phyloP scores from a whole-genome alignment of 1,140 invertebrate genomes.

The Listronotus oregonensis region DNA sequence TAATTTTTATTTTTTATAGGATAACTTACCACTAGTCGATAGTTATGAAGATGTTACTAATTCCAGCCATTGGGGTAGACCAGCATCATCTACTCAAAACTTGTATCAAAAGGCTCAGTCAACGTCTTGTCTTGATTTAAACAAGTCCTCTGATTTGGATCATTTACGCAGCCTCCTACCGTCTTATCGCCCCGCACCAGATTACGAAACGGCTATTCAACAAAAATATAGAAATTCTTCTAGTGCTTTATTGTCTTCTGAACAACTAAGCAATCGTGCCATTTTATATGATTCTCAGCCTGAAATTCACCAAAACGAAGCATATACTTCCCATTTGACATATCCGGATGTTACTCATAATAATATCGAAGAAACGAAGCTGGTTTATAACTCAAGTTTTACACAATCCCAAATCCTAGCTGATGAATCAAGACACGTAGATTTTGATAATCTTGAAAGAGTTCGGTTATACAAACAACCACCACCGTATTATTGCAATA shows the following conservation, averaged over 20 bases:
- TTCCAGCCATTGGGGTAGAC: conserved; percentile 42
- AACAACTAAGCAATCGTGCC: conserved; percentile 48
- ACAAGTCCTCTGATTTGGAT: conserved; percentile 61
- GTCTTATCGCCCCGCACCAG: conserved; percentile 88
- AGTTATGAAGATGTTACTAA: conserved; percentile 53
- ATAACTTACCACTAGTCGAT: conserved; percentile 44
- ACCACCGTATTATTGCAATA: conserved; percentile 72
- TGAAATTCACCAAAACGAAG: conserved; percentile 62
- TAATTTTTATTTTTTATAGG: conserved; percentile 19
- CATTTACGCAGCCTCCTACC: conserved; percentile 75
- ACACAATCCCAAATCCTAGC: conserved; percentile 43
- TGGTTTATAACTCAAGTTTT: conserved; percentile 44
- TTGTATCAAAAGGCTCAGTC: conserved; percentile 66
- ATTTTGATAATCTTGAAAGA: conserved; percentile 63
- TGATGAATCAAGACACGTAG: conserved; percentile 46
- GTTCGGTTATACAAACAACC: conserved; percentile 80
- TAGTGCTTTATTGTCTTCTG: conserved; percentile 48
- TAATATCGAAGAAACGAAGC: conserved; percentile 53
- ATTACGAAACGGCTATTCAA: conserved; percentile 92
- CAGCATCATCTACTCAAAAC: conserved; percentile 37
- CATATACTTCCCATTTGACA: conserved; percentile 52
- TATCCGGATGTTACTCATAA: conserved; percentile 69
- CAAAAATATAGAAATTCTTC: conserved; percentile 70
- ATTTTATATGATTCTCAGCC: conserved; percentile 68
- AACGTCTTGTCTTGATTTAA: conserved; percentile 72